Percentiles rank a stretch among this genome's conserved stretches.
These are phyloP conservation scores for Myocastor coypus DNA, from an alignment of 2,113 vertebrate genomes.

Conservation along the genomic window DNA sequence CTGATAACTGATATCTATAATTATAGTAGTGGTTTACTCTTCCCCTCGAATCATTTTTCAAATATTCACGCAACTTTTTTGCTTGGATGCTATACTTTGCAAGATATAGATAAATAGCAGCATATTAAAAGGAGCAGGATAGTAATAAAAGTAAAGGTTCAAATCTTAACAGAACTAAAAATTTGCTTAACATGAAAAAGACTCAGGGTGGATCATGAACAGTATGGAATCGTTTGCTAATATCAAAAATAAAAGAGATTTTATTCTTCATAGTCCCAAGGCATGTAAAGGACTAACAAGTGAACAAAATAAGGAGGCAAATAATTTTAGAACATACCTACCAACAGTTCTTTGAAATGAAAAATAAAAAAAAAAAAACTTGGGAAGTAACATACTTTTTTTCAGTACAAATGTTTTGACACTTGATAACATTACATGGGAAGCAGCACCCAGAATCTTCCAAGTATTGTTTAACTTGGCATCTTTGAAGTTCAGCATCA, in stretches of 20 bases:
- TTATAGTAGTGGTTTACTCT: neutral
- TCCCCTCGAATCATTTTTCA: neutral
- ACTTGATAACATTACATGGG: constrained; percentile 11
- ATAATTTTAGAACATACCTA: neutral
- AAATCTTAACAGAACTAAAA: neutral
- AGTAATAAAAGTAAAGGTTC: neutral
- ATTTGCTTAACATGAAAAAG: neutral
- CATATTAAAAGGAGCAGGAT: neutral
- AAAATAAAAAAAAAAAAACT: constrained; percentile 24
- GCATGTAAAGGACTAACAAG: neutral
- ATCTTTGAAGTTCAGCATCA: constrained; percentile 46
- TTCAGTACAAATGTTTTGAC: constrained; percentile 35
- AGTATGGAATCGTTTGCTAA: constrained; percentile 26
- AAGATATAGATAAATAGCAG: neutral
- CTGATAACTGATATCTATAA: constrained; percentile 28
- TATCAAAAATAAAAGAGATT: neutral
- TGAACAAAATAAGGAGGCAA: neutral
- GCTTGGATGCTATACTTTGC: constrained; percentile 16
- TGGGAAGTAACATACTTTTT: constrained; percentile 2
- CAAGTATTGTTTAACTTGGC: neutral
- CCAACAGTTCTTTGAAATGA: constrained; percentile 17
- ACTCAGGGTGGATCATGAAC: neutral
- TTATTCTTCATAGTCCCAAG: neutral
- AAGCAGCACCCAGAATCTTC: neutral
- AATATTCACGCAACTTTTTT: constrained; percentile 5